phyloP scores from a whole-genome alignment of 1,140 invertebrate species.

The Samia ricini region DNA sequence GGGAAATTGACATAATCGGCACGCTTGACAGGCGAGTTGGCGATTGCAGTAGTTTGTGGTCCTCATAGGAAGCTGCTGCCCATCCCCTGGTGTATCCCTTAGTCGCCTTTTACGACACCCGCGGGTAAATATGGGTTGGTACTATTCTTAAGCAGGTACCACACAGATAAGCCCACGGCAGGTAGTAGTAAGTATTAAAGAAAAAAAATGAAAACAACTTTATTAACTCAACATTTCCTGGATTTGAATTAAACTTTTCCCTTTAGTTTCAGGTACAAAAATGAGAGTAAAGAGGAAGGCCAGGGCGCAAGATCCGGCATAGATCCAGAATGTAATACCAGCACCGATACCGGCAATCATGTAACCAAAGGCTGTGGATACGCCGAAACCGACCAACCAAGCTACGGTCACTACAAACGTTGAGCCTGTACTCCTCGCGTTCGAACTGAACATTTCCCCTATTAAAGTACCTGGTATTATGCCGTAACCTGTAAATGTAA shows the following conservation, averaged over 20 bases:
- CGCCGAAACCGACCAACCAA: slow-evolving; percentile 29
- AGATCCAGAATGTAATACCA: slow-evolving; percentile 33
- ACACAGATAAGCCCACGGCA: no score
- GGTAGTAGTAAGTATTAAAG: not conserved
- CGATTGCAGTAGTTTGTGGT: no score
- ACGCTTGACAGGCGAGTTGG: no score
- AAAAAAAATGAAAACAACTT: not conserved
- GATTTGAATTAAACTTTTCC: slow-evolving; percentile 34
- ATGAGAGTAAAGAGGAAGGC: slow-evolving; percentile 24
- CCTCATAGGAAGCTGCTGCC: no score
- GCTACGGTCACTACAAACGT: slow-evolving; percentile 19
- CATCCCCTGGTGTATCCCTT: no score
- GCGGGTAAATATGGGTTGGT: no score
- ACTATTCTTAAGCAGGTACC: no score
- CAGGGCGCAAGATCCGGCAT: slow-evolving; percentile 16
- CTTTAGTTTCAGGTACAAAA: slow-evolving; percentile 37
- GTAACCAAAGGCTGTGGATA: slow-evolving; percentile 28
- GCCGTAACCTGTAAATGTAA: slow-evolving; percentile 34
- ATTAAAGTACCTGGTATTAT: slow-evolving; percentile 35
- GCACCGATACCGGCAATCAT: slow-evolving; percentile 20
- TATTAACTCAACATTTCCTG: slow-evolving; percentile 15
- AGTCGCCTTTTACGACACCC: no score
- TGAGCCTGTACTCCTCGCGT: slow-evolving; percentile 32
- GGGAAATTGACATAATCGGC: no score
- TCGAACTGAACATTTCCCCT: slow-evolving; percentile 40